Evolutionary conservation across 2,888 invertebrate species (phyloP).

Genomic region (Oxycera nigricornis): DNA sequence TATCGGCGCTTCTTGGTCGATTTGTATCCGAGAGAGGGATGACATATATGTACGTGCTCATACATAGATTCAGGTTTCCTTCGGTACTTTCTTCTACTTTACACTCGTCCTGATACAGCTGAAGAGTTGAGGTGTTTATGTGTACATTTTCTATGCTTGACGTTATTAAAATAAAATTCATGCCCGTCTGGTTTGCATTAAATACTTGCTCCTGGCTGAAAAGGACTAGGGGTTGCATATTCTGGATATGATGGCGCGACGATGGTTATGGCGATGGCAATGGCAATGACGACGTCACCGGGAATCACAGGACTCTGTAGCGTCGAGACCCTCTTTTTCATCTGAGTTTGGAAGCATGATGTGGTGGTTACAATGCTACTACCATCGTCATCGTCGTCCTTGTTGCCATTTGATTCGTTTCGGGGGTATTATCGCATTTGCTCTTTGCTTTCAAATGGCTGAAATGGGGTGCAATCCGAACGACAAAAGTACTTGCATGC

Average conservation of each 20-base stretch:
- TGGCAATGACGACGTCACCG: background rate
- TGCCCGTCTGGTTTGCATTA: conserved; percentile 6
- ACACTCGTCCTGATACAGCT: background rate
- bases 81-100: background rate
- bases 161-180: conserved; percentile 25
- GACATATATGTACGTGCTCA: background rate
- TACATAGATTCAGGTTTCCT: background rate
- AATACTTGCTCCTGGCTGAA: background rate
- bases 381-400: background rate
- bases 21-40: no score
- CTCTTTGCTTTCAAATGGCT: background rate
- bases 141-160: background rate
- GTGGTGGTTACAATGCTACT: background rate
- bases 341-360: background rate
- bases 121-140: background rate
- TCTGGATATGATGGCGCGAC: background rate
- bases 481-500: background rate
- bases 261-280: background rate
- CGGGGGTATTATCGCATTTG: background rate
- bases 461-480: conserved; percentile 6
- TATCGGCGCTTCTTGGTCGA: no score
- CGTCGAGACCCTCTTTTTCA: background rate
- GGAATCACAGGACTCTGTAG: no score
- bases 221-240: background rate
- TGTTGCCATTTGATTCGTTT: background rate